These are phyloP conservation scores for Agyllia agylla DNA, from an alignment of 2,888 invertebrate species.

Conservation along the genomic window DNA sequence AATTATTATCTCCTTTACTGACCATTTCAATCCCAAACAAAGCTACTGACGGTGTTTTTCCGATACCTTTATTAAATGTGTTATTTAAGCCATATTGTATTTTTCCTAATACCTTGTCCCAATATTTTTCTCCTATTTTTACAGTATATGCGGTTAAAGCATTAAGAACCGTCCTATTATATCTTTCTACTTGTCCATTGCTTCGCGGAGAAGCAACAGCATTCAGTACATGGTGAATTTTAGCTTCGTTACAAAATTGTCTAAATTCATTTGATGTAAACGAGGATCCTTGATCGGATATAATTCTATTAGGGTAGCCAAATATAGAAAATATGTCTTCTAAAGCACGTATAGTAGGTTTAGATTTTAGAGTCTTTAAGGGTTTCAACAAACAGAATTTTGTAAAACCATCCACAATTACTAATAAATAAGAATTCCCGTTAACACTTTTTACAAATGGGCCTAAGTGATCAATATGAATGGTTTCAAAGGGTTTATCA, in stretches of 20 bases:
- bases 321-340: neutral
- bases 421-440: neutral
- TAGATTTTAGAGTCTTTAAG: neutral
- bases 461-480: neutral
- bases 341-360: neutral
- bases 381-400: neutral
- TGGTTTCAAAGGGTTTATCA: neutral
- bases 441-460: neutral
- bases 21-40: neutral
- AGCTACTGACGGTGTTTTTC: neutral
- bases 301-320: neutral
- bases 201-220: neutral
- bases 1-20: neutral
- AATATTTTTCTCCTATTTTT: neutral
- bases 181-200: neutral
- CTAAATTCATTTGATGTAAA: neutral
- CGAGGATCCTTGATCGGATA: neutral
- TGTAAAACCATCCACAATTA: neutral
- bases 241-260: neutral
- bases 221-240: neutral
- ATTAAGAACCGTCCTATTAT: neutral
- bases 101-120: neutral
- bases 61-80: neutral
- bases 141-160: neutral
- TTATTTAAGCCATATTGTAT: neutral